Evolutionary conservation across 2,888 invertebrate genomes (phyloP), one percentile per base, ranked within the genome.

Genomic region (Parapristionchus giblindavisi): DNA sequence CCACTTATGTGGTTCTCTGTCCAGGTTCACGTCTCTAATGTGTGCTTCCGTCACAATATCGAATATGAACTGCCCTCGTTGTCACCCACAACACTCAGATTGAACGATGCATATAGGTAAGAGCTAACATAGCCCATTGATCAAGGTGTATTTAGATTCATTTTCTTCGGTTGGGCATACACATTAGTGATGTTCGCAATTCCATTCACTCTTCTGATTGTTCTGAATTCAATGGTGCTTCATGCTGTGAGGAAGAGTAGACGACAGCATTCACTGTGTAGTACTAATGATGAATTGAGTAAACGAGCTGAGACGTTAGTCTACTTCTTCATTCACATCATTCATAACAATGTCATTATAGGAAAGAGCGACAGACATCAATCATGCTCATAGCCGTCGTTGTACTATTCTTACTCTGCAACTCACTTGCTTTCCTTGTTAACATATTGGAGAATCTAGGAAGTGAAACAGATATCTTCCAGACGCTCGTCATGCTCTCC

Each of bases 221-320:
- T 79, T 5, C 83, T 87, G 70, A 87, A 87, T 77, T 80, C 87
- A 61, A 84, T 84, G 83, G 87, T 87, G 11, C 81, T 87, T 32
- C 60, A 77, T 21, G 87, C 87, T 14, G 87, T 87, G 40, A 72
- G 81, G 32, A 56, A 77, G 48, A 79, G 79, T 29, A 77, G 83
- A 40, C 52, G 82, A 32, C 78, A 78, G 80, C 82, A 83, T 72
- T 79, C 72, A 29, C 8, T 72, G 2, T 34, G 29, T 32, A 34
- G 43, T 51, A 34, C 32, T 11, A 72, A 72, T 34, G 72, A 72
- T 40, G 72, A 72, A n/a, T 43, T 72, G 38, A 36, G 43, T 29
- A 38, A 43, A 60, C 24, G 72, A 60, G 58, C 58, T 0, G 72
- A 72, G 60, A 72, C 58, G 72, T 72, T 8, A 43, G 66, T 17